A percentile compares a stretch with the other conserved stretches of the same genome.
phyloP scores from a whole-genome alignment of 2,888 invertebrate genomes.

The Thymelicus acteon region DNA sequence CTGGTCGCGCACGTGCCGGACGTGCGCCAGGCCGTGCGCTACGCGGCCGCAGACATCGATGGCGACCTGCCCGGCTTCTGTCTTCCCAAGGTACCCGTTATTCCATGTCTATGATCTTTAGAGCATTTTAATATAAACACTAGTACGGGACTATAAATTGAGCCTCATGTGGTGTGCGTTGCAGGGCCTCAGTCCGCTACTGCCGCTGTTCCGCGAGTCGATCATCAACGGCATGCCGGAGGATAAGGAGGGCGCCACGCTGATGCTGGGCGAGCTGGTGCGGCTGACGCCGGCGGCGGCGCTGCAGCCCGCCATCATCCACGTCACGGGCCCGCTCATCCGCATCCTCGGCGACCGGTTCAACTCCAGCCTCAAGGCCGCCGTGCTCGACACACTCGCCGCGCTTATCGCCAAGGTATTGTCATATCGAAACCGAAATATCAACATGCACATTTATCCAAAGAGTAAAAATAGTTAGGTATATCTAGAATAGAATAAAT shows the following conservation, averaged over 20 bases:
- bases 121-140: too few relatives aligned
- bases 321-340: conserved; percentile 98
- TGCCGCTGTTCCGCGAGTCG: conserved; percentile 98
- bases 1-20: conserved; percentile 95
- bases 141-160: neutral
- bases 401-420: conserved; percentile 95
- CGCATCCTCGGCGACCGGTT: conserved; percentile 98
- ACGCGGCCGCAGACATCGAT: conserved; percentile 94
- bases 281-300: conserved; percentile 93
- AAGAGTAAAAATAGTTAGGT: too few relatives aligned
- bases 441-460: too few relatives aligned
- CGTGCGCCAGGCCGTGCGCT: conserved; percentile 96
- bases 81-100: conserved; percentile 88
- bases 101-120: neutral
- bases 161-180: neutral
- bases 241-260: conserved; percentile 97
- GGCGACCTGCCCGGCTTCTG: conserved; percentile 96
- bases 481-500: too few relatives aligned
- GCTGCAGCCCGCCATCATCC: conserved; percentile 97
- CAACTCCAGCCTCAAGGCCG: conserved; percentile 96
- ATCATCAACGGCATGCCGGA: conserved; percentile 98
- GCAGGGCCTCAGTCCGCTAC: conserved; percentile 94
- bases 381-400: conserved; percentile 97
- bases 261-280: conserved; percentile 94
- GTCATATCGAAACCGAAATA: neutral